Conservation (phyloP, 1,140 invertebrate genomes). For the Drosophila willistoni region DNA sequence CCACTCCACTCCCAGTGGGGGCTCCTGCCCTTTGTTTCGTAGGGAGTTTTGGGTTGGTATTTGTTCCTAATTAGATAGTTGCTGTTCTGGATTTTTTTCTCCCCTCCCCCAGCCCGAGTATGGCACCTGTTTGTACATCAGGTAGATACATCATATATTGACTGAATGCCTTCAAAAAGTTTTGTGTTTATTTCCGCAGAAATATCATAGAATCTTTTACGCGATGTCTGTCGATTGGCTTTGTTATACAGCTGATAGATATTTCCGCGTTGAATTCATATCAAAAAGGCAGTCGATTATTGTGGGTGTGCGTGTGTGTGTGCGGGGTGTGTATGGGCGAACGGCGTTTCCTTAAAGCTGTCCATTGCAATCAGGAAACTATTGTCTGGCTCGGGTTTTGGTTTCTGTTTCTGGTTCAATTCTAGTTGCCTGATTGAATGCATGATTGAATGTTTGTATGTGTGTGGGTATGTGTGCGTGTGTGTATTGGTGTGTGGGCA, state of each 20-base stretch:
- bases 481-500: constrained; percentile 20
- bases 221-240: constrained; percentile 48
- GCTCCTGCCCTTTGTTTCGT: no score
- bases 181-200: constrained; percentile 15
- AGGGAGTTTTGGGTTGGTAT: background rate
- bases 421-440: constrained; percentile 68
- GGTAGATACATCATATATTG: background rate
- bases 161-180: constrained; percentile 30
- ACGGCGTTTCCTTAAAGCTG: constrained; percentile 71
- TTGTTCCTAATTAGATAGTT: background rate
- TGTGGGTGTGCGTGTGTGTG: constrained; percentile 1
- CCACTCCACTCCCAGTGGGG: background rate
- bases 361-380: constrained; percentile 69
- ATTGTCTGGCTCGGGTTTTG: constrained; percentile 59
- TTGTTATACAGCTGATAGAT: constrained; percentile 26
- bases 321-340: background rate
- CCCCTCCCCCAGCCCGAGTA: no score
- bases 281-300: background rate
- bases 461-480: constrained; percentile 17
- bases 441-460: constrained; percentile 60
- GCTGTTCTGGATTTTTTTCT: no score
- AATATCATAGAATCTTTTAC: constrained; percentile 28
- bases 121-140: background rate
- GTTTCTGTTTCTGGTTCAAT: constrained; percentile 38
- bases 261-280: constrained; percentile 29